These are phyloP conservation scores for Paguma larvata DNA, from an alignment of 2,797 vertebrate genomes.

Conservation along the genomic window DNA sequence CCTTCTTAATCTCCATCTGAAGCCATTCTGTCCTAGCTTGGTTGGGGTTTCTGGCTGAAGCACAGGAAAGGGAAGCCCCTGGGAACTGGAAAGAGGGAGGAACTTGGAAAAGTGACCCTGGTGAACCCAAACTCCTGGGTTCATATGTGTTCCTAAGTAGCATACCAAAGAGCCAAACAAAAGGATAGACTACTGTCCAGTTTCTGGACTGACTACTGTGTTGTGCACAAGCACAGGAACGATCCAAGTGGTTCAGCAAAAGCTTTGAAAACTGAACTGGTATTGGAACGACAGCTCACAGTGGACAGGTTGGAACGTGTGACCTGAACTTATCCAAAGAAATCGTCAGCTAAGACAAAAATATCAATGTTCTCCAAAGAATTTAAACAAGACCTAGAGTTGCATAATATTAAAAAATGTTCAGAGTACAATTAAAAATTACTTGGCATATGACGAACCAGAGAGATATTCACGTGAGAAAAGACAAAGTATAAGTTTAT, in stretches of 20 bases:
- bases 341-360: not conserved
- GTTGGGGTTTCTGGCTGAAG: not conserved
- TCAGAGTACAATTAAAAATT: constrained; percentile 27
- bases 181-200: not conserved
- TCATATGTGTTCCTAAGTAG: not conserved
- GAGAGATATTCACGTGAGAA: not conserved
- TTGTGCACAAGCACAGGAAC: not conserved
- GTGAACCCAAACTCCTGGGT: not conserved
- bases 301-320: not conserved
- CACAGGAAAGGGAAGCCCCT: not conserved
- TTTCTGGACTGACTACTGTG: not conserved
- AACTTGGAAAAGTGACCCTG: not conserved
- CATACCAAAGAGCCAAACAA: not conserved
- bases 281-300: not conserved
- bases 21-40: not conserved
- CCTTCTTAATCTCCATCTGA: not conserved
- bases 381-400: not conserved
- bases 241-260: not conserved
- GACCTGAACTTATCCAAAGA: not conserved
- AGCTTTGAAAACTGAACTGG: not conserved
- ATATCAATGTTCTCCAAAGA: not conserved
- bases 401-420: not conserved
- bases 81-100: not conserved
- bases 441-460: not conserved
- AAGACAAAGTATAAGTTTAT: constrained; percentile 24